These are phyloP conservation scores for Drosophila tani DNA, from an alignment of 1,140 invertebrate species.

Conservation along the genomic window DNA sequence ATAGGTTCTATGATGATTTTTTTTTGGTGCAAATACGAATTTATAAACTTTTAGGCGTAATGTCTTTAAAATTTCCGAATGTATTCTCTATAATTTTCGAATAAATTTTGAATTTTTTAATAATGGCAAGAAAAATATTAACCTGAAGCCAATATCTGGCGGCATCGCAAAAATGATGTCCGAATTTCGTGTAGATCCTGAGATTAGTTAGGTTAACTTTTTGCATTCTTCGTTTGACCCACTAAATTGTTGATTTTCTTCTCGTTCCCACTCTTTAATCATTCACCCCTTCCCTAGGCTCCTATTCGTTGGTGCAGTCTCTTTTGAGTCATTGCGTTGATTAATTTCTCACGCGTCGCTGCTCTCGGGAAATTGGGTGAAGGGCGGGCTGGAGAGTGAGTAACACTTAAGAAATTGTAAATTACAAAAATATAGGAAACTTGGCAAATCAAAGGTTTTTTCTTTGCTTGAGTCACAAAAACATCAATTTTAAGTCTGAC, in stretches of 20 bases:
- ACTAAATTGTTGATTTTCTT: conserved; percentile 8
- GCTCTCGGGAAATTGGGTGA: conserved; percentile 34
- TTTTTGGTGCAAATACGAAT: too few species aligned
- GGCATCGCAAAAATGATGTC: not conserved
- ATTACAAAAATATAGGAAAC: not conserved
- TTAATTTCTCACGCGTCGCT: conserved; percentile 44
- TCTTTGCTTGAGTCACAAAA: too few species aligned
- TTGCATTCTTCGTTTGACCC: conserved; percentile 11
- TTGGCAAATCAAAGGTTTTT: not conserved
- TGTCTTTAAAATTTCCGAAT: too few species aligned
- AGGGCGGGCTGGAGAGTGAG: conserved; percentile 29
- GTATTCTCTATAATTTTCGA: too few species aligned
- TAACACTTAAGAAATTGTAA: conserved; percentile 15
- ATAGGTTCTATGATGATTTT: too few species aligned
- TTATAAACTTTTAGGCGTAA: too few species aligned
- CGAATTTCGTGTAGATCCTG: not conserved
- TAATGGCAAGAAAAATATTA: not conserved
- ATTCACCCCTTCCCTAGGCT: not conserved
- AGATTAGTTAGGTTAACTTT: conserved; percentile 5
- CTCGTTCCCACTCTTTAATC: conserved; percentile 5
- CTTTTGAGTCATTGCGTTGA: conserved; percentile 39
- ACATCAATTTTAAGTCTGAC: not conserved
- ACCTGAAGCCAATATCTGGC: not conserved
- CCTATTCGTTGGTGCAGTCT: conserved; percentile 14
- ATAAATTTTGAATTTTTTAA: too few species aligned